Conservation (phyloP, 2,113 vertebrate genomes). For the Gopherus flavomarginatus region DNA sequence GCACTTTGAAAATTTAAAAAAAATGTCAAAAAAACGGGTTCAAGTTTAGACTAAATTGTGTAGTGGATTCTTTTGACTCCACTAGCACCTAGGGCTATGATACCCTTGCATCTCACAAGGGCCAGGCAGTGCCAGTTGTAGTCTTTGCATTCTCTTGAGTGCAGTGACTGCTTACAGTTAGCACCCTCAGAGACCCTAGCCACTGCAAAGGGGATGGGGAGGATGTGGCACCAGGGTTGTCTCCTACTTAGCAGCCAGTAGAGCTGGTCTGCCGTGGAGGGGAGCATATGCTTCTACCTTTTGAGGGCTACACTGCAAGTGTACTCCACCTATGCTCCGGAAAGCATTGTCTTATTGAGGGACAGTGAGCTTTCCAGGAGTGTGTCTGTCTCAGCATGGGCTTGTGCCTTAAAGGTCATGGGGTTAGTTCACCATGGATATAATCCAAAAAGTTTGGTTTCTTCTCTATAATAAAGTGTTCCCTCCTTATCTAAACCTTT, state of each 20-base stretch:
- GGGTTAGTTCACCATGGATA: neutral
- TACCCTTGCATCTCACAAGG: neutral
- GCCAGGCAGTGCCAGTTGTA: neutral
- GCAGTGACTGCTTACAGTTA: neutral
- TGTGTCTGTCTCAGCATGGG: neutral
- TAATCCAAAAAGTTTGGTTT: neutral
- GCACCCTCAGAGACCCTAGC: neutral
- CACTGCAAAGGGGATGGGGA: rapidly evolving
- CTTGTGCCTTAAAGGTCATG: neutral
- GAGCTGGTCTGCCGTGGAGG: neutral
- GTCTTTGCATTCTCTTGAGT: neutral
- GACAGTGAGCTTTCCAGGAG: neutral
- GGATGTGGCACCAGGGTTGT: neutral
- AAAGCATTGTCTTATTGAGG: neutral
- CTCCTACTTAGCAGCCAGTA: neutral
- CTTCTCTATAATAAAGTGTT: neutral
- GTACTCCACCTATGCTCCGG: neutral
- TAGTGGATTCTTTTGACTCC: neutral
- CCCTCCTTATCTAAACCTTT: slow-evolving; percentile 31
- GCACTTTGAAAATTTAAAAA: neutral
- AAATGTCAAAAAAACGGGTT: neutral
- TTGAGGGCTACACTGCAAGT: neutral
- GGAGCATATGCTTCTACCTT: neutral
- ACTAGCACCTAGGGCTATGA: neutral
- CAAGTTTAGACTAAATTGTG: neutral